phyloP scores from a whole-genome alignment of 2,797 vertebrate genomes.

The Sebastiscus tertius region DNA sequence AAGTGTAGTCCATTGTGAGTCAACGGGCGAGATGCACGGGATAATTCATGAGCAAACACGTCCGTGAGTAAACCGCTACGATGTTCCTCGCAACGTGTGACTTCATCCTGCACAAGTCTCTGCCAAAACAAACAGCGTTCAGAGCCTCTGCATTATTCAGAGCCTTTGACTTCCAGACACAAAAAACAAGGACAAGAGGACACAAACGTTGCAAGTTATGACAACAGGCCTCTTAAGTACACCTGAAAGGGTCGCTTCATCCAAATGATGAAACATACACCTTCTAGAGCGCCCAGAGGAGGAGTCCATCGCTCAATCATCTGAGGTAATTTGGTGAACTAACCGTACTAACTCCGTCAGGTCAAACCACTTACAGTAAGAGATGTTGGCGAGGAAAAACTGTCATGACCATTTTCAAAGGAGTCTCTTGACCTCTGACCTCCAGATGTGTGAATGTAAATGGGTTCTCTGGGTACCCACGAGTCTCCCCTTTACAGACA shows the following conservation, averaged over 20 bases:
- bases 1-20: conserved; percentile 58
- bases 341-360: too few relatives aligned
- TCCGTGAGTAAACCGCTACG: conserved; percentile 53
- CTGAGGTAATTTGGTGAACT: not conserved
- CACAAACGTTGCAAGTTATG: not conserved
- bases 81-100: conserved; percentile 61
- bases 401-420: too few relatives aligned
- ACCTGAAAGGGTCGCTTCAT: not conserved
- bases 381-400: too few relatives aligned
- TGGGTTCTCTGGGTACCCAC: too few relatives aligned
- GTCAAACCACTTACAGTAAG: not conserved
- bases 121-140: conserved; percentile 60
- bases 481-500: too few relatives aligned
- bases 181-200: conserved; percentile 1
- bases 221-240: not conserved
- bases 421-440: too few relatives aligned
- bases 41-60: conserved; percentile 66
- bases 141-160: conserved; percentile 57
- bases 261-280: not conserved
- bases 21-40: conserved; percentile 51
- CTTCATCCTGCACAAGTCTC: conserved; percentile 38
- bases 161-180: conserved; percentile 35
- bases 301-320: not conserved
- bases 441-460: too few relatives aligned
- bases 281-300: not conserved